Evolutionary conservation across 2,797 vertebrate genomes (phyloP).

Genomic region (Lagorchestes hirsutus): DNA sequence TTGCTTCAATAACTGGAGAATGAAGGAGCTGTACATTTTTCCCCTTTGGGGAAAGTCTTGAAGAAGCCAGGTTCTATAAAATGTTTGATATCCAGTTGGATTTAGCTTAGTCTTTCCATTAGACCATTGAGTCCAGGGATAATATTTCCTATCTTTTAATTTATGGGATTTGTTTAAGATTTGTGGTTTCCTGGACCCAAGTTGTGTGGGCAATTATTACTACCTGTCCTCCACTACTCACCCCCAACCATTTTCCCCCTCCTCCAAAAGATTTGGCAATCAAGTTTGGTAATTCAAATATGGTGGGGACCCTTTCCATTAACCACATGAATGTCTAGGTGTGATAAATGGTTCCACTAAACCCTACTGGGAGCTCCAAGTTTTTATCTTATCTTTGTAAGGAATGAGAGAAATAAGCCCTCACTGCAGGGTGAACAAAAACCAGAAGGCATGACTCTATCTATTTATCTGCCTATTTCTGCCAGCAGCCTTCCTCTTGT

Average conservation of each 20-base stretch:
- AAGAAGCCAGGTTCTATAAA: constrained; percentile 61
- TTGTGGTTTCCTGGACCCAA: constrained; percentile 63
- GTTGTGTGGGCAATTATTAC: constrained; percentile 32
- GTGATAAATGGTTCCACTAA: not conserved
- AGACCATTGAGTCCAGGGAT: constrained; percentile 51
- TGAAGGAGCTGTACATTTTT: not conserved
- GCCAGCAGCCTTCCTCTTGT: not conserved
- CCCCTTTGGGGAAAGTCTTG: constrained; percentile 20
- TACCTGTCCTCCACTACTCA: constrained; percentile 20
- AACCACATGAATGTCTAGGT: constrained; percentile 29
- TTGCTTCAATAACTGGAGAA: constrained; percentile 38
- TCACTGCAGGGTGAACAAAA: not conserved
- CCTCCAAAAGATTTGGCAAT: not conserved
- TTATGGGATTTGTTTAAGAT: constrained; percentile 61
- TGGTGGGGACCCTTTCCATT: not conserved
- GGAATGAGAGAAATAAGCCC: not conserved
- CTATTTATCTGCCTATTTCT: not conserved
- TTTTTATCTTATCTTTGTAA: not conserved
- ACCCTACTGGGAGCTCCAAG: not conserved
- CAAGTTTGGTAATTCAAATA: not conserved
- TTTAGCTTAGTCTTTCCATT: constrained; percentile 56
- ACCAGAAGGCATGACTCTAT: not conserved
- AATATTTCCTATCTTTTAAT: constrained; percentile 68
- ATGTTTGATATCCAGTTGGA: constrained; percentile 14
- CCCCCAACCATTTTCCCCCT: not conserved